These are phyloP conservation scores for Lophius piscatorius DNA, from an alignment of 2,113 vertebrate genomes.

Conservation along the genomic window DNA sequence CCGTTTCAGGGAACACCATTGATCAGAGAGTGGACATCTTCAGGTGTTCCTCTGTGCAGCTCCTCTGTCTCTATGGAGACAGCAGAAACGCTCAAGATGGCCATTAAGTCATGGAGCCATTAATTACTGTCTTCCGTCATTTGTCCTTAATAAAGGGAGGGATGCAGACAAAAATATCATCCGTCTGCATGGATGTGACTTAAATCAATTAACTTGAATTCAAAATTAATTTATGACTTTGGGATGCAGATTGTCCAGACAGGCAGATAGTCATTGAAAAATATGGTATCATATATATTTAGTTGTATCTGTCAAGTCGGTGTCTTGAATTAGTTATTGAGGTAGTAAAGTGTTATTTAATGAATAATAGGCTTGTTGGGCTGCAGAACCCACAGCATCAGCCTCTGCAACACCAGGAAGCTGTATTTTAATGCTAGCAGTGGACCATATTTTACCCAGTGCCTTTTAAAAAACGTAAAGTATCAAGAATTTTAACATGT, in stretches of 20 bases:
- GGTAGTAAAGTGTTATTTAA: background rate
- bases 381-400: background rate
- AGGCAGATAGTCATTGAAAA: background rate
- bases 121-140: slow-evolving; percentile 67
- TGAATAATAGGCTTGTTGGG: background rate
- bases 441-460: too few relatives aligned
- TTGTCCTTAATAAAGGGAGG: slow-evolving; percentile 60
- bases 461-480: background rate
- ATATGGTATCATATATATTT: background rate
- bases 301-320: background rate
- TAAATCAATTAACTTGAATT: slow-evolving; percentile 36
- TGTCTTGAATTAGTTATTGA: background rate
- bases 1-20: slow-evolving; percentile 50
- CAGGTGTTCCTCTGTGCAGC: slow-evolving; percentile 53
- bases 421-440: background rate
- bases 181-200: slow-evolving; percentile 32
- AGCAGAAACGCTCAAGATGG: slow-evolving; percentile 47
- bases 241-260: background rate
- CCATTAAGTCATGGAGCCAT: slow-evolving; percentile 64
- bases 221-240: slow-evolving; percentile 4
- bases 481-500: too few relatives aligned
- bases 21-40: slow-evolving; percentile 67
- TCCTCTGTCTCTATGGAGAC: slow-evolving; percentile 62
- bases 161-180: slow-evolving; percentile 42
- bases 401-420: background rate